Evolutionary conservation across 2,113 vertebrate species (phyloP).

Genomic region (Myotis davidii): DNA sequence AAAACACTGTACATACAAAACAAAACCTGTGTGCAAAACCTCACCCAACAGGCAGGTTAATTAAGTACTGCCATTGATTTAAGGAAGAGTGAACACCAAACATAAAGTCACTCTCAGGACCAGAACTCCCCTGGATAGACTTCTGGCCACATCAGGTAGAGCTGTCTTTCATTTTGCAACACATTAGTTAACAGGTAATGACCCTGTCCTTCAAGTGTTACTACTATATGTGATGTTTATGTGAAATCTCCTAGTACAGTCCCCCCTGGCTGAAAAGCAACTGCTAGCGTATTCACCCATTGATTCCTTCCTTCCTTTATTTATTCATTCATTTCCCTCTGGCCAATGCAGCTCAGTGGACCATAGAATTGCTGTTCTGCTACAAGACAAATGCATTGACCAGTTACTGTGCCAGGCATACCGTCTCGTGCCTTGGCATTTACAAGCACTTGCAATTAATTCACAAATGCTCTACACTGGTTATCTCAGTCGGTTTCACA

Average conservation of each 20-base stretch:
- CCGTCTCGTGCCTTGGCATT: background rate
- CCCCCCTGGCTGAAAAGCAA: rapidly evolving
- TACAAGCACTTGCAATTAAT: background rate
- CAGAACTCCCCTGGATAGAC: background rate
- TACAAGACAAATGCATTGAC: background rate
- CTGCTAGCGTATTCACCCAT: background rate
- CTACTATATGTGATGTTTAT: rapidly evolving
- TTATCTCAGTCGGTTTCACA: background rate
- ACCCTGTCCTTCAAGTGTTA: background rate
- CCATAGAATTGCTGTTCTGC: background rate
- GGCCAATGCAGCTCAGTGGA: background rate
- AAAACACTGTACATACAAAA: background rate
- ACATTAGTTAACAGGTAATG: rapidly evolving
- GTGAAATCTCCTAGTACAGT: background rate
- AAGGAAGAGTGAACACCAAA: background rate
- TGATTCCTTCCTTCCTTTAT: background rate
- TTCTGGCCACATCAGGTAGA: background rate
- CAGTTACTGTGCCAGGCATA: background rate
- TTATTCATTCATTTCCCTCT: background rate
- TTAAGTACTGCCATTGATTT: background rate
- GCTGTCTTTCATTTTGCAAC: background rate
- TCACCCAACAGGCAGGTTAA: background rate
- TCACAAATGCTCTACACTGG: background rate
- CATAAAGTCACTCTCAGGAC: too few relatives aligned
- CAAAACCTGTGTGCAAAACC: background rate